Base-by-base conservation (phyloP, 2,113 vertebrate genomes). In the Rattus norvegicus region DNA sequence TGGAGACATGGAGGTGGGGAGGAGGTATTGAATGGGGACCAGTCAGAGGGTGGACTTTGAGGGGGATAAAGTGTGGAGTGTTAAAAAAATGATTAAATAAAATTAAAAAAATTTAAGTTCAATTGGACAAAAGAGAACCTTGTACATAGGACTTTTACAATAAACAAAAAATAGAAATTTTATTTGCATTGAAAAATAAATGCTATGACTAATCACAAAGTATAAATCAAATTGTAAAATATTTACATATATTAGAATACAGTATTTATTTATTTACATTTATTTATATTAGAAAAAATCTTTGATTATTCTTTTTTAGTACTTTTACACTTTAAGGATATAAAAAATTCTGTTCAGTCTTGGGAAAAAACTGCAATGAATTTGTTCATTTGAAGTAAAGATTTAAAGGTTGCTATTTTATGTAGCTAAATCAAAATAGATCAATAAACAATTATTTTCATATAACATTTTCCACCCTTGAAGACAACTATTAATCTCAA, bases 381-480 rank as follows among this genome's bases (percentile, higher is more conserved):
- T 87, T 69, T 28, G n/a, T 56, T 89, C 26, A 88, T 1, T 80
- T 95, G 52, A 97, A 81, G 47, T 95, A 33, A 96, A 97, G 86
- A 61, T 98, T 98, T 98, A 97, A 69, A 88, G 61, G 67, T 86
- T 19, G 59, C 43, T 98, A 93, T 75, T 96, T 94, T 65, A 65
- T 89, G 20, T 98, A 98, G 98, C 98, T 98, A 98, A 98, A 98
- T 98, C 84, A 97, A 96, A 97, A 93, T 95, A 96, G 98, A 98
- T 98, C 98, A 63, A 98, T 98, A 98, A 91, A 97, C 91, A 97
- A 98, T 98, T 98, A 98, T 98, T 98, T 98, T 98, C 97, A 96
- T 97, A 97, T 67, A 94, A 95, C 93, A 59, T 70, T 79, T 94
- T 96, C 91, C 92, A 98, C 94, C 88, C 97, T 97, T 97, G 85